phyloP scores from a whole-genome alignment of 2,888 invertebrate species.

The Sarcophaga variegata region DNA sequence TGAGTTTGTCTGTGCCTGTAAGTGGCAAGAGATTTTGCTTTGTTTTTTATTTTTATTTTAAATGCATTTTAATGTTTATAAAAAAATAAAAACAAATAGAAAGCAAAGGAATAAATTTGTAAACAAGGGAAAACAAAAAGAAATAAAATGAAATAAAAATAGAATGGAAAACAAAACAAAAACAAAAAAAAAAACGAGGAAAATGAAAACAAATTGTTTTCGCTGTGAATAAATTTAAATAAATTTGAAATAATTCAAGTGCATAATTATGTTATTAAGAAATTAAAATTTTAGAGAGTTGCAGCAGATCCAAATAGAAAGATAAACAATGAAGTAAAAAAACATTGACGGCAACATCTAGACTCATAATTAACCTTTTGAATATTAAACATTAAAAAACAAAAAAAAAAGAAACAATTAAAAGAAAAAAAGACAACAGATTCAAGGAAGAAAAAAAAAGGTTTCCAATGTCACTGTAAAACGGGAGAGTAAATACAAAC shows the following conservation, averaged over 20 bases:
- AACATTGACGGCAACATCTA: too few relatives aligned
- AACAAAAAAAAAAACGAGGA: not conserved
- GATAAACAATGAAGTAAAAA: not conserved
- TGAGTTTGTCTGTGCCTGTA: not conserved
- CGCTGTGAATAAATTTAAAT: slow-evolving; percentile 57
- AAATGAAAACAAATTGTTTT: not conserved
- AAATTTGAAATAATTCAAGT: slow-evolving; percentile 46
- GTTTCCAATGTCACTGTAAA: slow-evolving; percentile 44
- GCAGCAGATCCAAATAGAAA: not conserved
- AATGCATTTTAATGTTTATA: slow-evolving; percentile 43
- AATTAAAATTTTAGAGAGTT: not conserved
- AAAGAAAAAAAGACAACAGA: too few relatives aligned
- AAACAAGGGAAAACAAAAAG: slow-evolving; percentile 12
- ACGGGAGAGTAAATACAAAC: not conserved
- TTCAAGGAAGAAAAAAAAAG: not conserved
- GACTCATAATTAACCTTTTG: slow-evolving; percentile 58
- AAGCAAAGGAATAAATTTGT: slow-evolving; percentile 2
- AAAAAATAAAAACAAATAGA: slow-evolving; percentile 18
- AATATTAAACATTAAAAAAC: not conserved
- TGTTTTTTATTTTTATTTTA: slow-evolving; percentile 1
- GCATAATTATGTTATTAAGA: not conserved
- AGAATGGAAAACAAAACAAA: not conserved
- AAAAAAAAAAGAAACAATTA: not conserved
- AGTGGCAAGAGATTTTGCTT: not conserved
- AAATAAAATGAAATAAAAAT: slow-evolving; percentile 24